A percentile compares a stretch with the other conserved stretches of the same genome.
Evolutionary conservation across 1,140 invertebrate species (phyloP).

Genomic region (Drosophila melanogaster): Release_6_plus_ISO1_MT NT_033779.5:10129501-10130000

Average conservation of each 20-base stretch:
- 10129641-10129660: slow-evolving; percentile 55
- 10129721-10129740: slow-evolving; percentile 27
- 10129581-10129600: slow-evolving; percentile 40
- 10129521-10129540: slow-evolving; percentile 1
- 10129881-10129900: slow-evolving; percentile 17
- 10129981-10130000: slow-evolving; percentile 59
- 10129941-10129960: slow-evolving; percentile 28
- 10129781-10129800: too few relatives aligned
- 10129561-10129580: slow-evolving; percentile 12
- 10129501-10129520: slow-evolving; percentile 23
- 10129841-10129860: too few relatives aligned
- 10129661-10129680: slow-evolving; percentile 19
- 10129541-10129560: slow-evolving; percentile 54
- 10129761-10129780: not conserved
- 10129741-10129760: slow-evolving; percentile 2
- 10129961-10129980: slow-evolving; percentile 48
- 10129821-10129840: too few relatives aligned
- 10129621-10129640: slow-evolving; percentile 76
- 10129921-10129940: not conserved
- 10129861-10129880: too few relatives aligned
- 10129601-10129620: slow-evolving; percentile 59
- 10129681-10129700: slow-evolving; percentile 44
- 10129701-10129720: slow-evolving; percentile 67
- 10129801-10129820: too few relatives aligned
- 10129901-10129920: slow-evolving; percentile 24